Base-by-base conservation (phyloP, 2,888 invertebrate genomes). In the Andrena dorsata region DNA sequence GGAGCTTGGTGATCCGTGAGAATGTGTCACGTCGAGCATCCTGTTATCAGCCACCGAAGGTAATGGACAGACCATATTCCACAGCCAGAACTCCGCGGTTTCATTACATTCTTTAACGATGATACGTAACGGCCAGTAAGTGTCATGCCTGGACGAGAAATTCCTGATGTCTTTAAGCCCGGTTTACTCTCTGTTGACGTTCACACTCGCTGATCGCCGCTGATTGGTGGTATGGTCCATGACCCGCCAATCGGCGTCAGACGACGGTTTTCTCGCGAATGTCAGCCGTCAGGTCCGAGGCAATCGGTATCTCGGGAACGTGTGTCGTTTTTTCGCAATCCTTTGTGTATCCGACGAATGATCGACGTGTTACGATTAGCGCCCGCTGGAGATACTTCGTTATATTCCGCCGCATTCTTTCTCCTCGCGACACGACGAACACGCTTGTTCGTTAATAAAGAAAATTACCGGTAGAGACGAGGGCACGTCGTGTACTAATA, bases 111-210 rank as follows among this genome's bases (percentile, higher is more conserved):
- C 81, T 65, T 82, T 63, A 30, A 70, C 75, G 86, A 76, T 88
- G 84, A 86, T 87, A 78, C 65, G 69, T 80, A 81, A 74, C 72
- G 71, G 70, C 74, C 35, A 84, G 77, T 79, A 76, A 80, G 83
- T 86, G 86, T 81, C 81, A 78, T 77, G 76, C 81, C 41, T 83
- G 76, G 63, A 65, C 80, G 73, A 83, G 85, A 84, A 88, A 87
- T 88, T 80, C 87, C 73, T 83, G 76, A 72, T 72, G 76, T 78
- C 83, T 79, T 88, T 80, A 84, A 82, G 88, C 85, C 76, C 83
- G 79, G 87, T 88, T 88, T 79, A 76, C 81, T 83, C 81, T 83
- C 53, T 83, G 88, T 87, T 88, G 88, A 88, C 88, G 88, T 88
- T 87, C 80, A 69, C 81, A 73, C 68, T 86, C 71, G 60, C 83